Evolutionary conservation across 2,888 invertebrate species (phyloP).

Genomic region (Emesis furor): DNA sequence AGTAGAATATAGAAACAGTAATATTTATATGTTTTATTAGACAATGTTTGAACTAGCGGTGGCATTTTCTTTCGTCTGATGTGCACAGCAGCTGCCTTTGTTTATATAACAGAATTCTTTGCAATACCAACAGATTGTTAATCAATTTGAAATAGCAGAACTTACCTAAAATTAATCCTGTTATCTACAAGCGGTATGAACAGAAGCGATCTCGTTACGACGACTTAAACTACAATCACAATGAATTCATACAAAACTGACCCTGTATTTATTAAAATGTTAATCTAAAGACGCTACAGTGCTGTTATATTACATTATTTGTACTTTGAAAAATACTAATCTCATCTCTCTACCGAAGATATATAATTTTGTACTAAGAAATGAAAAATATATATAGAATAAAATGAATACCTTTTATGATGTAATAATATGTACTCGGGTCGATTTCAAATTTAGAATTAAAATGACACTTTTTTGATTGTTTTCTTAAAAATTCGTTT

Average conservation of each 20-base stretch:
- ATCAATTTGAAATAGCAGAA: conserved; percentile 39
- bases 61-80: conserved; percentile 73
- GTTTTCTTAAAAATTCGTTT: too few relatives aligned
- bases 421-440: too few relatives aligned
- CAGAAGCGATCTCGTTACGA: conserved; percentile 85
- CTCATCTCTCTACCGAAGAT: conserved; percentile 85
- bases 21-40: too few relatives aligned
- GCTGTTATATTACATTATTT: conserved; percentile 89
- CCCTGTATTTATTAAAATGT: conserved; percentile 91
- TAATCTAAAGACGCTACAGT: conserved; percentile 88
- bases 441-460: too few relatives aligned
- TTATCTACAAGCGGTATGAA: conserved; percentile 88
- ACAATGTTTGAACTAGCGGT: background rate
- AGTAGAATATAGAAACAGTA: too few relatives aligned
- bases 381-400: conserved; percentile 38
- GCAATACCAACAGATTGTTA: background rate
- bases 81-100: conserved; percentile 60
- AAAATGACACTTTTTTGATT: too few relatives aligned
- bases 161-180: conserved; percentile 88
- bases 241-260: conserved; percentile 92
- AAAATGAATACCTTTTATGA: too few relatives aligned
- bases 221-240: conserved; percentile 91
- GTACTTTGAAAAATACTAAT: conserved; percentile 90
- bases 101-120: background rate
- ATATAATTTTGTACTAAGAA: conserved; percentile 90